Evolutionary conservation across 2,113 vertebrate genomes (phyloP).

Genomic region (Pachyramphus minor): DNA sequence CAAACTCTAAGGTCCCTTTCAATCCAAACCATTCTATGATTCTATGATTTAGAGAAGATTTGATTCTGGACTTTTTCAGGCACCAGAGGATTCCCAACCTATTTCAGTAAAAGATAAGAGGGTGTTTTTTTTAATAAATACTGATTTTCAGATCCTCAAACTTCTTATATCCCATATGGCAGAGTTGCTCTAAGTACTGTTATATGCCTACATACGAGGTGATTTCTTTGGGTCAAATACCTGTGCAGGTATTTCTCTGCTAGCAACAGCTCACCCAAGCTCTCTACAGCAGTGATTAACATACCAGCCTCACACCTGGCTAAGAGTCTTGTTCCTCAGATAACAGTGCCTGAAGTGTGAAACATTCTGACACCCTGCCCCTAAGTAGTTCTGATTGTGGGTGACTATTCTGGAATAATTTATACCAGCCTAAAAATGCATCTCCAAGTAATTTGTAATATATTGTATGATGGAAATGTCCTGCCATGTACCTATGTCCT

Average conservation of each 20-base stretch:
- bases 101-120: background rate
- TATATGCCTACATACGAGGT: background rate
- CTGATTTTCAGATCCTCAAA: background rate
- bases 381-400: background rate
- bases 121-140: background rate
- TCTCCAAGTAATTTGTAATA: background rate
- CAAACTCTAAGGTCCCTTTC: background rate
- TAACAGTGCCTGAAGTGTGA: background rate
- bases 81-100: background rate
- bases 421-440: background rate
- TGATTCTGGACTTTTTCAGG: background rate
- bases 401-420: background rate
- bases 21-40: background rate
- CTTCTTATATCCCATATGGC: background rate
- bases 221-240: background rate
- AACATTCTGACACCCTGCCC: background rate
- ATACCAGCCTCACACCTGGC: accelerated
- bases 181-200: background rate
- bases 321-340: background rate
- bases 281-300: background rate
- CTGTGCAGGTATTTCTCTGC: background rate
- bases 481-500: background rate
- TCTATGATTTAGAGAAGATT: background rate
- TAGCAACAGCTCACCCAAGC: background rate
- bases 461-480: background rate